phyloP scores from a whole-genome alignment of 2,113 vertebrate genomes.

The Naja naja region DNA sequence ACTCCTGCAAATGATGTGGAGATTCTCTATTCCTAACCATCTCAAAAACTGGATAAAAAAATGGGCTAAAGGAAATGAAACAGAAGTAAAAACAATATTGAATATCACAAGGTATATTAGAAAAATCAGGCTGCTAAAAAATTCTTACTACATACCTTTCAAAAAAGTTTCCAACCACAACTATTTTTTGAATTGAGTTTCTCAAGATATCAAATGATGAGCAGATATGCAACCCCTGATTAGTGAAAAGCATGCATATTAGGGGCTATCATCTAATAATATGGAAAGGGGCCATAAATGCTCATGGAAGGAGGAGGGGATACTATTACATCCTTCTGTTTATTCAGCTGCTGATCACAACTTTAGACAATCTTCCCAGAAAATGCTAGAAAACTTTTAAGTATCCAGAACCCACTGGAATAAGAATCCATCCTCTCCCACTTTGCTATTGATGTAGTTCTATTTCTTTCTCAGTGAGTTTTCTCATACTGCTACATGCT shows the following conservation, averaged over 20 bases:
- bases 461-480: background rate
- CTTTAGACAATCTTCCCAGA: background rate
- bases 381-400: background rate
- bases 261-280: background rate
- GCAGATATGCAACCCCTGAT: background rate
- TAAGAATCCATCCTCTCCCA: background rate
- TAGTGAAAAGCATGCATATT: background rate
- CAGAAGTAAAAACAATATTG: background rate
- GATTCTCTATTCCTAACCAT: too few species aligned
- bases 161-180: background rate
- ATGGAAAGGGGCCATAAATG: background rate
- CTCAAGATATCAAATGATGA: background rate
- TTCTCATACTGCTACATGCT: background rate
- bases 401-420: background rate
- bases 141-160: background rate
- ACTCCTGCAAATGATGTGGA: background rate
- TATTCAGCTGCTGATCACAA: background rate
- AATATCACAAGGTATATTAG: background rate
- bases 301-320: background rate
- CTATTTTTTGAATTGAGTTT: background rate
- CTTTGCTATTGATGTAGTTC: background rate
- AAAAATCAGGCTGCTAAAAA: background rate
- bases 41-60: background rate
- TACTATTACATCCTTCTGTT: background rate
- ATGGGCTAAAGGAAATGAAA: background rate